Base-by-base conservation (phyloP, 1,140 invertebrate species). In the Adelges cooleyi region DNA sequence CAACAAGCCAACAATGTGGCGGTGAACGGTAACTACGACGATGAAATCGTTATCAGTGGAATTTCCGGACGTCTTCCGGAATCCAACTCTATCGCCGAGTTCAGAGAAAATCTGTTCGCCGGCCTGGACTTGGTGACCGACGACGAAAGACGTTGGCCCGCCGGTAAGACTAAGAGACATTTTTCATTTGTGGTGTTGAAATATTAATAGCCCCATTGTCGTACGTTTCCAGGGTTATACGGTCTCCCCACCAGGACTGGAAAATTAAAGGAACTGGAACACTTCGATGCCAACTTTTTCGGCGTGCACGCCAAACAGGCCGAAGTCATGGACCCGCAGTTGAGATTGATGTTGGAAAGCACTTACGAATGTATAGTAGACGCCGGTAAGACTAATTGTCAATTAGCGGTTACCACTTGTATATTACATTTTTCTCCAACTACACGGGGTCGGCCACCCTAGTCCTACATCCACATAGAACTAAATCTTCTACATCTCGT, bases 361-460 rank as follows among this genome's bases (percentile, higher is more conserved):
- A 90, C 94, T 2, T 85, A 96, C 75, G 95, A 98, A 79, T 87
- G 92, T 1, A 89, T 98, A 65, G 79, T 96, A 66, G 95, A 99
- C 80, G 89, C 95, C 50, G 92, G 92, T 69, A 71, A 71, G 33
- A 10, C 27, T 38, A 42, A 15, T 56, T 56, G 1, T 38, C 23
- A n/a, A n/a, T n/a, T n/a, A n/a, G n/a, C n/a, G n/a, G n/a, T n/a
- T n/a, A n/a, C n/a, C n/a, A n/a, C n/a, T n/a, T n/a, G n/a, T n/a
- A n/a, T n/a, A n/a, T n/a, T n/a, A n/a, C n/a, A n/a, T n/a, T n/a
- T n/a, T n/a, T n/a, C n/a, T n/a, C n/a, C n/a, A n/a, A n/a, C n/a
- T n/a, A n/a, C n/a, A n/a, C n/a, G n/a, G n/a, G n/a, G n/a, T n/a
- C n/a, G n/a, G n/a, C n/a, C n/a, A n/a, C n/a, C n/a, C n/a, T n/a